Conservation (phyloP, 2,797 vertebrate species). For the Hirundo rustica region DNA sequence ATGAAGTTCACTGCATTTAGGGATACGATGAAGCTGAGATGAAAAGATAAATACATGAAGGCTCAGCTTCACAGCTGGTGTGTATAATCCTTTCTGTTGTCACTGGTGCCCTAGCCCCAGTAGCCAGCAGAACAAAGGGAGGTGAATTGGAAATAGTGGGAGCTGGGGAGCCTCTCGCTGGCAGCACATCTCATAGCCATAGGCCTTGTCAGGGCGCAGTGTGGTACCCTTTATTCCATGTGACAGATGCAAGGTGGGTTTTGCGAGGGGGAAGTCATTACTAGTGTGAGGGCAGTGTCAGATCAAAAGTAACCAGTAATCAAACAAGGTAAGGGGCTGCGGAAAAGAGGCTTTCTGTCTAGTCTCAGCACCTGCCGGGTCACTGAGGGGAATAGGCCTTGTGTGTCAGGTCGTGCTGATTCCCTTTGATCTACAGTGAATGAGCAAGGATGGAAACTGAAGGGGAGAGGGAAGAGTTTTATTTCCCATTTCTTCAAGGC, state of each 20-base stretch:
- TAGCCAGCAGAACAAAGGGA: slow-evolving; percentile 80
- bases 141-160: slow-evolving; percentile 83
- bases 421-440: slow-evolving; percentile 78
- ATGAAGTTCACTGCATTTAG: slow-evolving; percentile 75
- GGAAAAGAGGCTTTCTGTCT: slow-evolving; percentile 79
- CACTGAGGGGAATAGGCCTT: slow-evolving; percentile 74
- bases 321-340: slow-evolving; percentile 79
- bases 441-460: slow-evolving; percentile 66
- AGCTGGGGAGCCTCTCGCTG: slow-evolving; percentile 74
- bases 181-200: slow-evolving; percentile 81
- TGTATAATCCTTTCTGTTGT: slow-evolving; percentile 83
- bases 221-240: slow-evolving; percentile 89
- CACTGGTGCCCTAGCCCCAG: slow-evolving; percentile 69
- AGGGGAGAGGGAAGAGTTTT: slow-evolving; percentile 68
- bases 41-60: slow-evolving; percentile 80
- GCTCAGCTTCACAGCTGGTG: slow-evolving; percentile 76
- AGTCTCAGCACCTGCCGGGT: slow-evolving; percentile 79
- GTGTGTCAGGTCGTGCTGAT: slow-evolving; percentile 73
- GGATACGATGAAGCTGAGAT: slow-evolving; percentile 68
- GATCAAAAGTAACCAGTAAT: slow-evolving; percentile 85
- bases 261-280: slow-evolving; percentile 80
- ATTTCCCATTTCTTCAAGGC: slow-evolving; percentile 60
- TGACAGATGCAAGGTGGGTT: slow-evolving; percentile 89
- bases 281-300: slow-evolving; percentile 81
- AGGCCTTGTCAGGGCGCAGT: slow-evolving; percentile 85